These are phyloP conservation scores for Sesia bembeciformis DNA, from an alignment of 2,888 invertebrate species.

Conservation along the genomic window DNA sequence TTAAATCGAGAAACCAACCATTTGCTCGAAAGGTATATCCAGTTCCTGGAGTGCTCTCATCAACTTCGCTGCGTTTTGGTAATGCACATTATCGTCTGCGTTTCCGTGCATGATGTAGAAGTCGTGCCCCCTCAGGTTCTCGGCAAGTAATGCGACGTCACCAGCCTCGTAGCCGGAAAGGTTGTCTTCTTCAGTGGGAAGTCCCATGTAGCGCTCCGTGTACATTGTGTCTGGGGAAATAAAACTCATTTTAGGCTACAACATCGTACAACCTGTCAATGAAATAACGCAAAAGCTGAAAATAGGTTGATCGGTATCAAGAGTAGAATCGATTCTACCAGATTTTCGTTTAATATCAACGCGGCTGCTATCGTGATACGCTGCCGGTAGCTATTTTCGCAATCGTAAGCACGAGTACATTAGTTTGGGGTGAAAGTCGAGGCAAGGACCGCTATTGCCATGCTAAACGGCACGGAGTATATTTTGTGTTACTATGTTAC, in stretches of 20 bases:
- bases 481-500: too few relatives aligned
- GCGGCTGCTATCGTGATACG: too few relatives aligned
- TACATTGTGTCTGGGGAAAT: constrained; percentile 87
- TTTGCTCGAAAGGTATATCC: constrained; percentile 87
- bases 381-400: too few relatives aligned
- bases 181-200: constrained; percentile 83
- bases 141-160: constrained; percentile 79
- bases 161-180: constrained; percentile 80
- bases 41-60: constrained; percentile 81
- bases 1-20: constrained; percentile 65
- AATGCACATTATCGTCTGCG: constrained; percentile 94
- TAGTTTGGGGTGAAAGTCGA: too few relatives aligned
- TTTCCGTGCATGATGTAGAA: constrained; percentile 92
- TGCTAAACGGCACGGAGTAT: too few relatives aligned
- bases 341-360: too few relatives aligned
- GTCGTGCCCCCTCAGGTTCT: constrained; percentile 81
- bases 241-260: background rate
- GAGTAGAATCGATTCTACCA: too few relatives aligned
- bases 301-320: too few relatives aligned
- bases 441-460: too few relatives aligned
- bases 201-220: constrained; percentile 95
- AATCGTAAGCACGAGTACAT: too few relatives aligned
- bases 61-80: constrained; percentile 86
- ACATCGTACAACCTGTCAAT: too few relatives aligned
- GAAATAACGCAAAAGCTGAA: too few relatives aligned